phyloP scores from a whole-genome alignment of 2,113 vertebrate species.

The Cygnus buccinator region DNA sequence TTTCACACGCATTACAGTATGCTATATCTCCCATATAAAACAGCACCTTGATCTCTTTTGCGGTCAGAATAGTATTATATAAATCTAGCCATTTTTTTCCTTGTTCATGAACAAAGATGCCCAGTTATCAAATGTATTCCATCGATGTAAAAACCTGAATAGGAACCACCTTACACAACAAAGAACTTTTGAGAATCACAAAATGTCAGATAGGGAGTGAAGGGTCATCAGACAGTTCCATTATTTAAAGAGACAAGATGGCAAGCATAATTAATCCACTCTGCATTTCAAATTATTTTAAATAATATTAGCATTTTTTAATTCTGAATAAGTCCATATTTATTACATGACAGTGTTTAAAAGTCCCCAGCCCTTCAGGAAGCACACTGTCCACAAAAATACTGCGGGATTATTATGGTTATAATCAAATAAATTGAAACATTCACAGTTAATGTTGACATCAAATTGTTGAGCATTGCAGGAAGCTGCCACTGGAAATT shows the following conservation, averaged over 20 bases:
- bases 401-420: background rate
- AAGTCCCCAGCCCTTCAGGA: background rate
- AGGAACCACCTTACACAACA: background rate
- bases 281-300: background rate
- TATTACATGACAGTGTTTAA: background rate
- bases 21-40: background rate
- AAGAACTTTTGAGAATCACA: background rate
- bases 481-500: background rate
- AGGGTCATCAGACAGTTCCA: background rate
- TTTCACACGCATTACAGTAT: background rate
- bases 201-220: background rate
- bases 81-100: background rate
- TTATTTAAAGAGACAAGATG: background rate
- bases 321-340: background rate
- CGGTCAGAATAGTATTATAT: background rate
- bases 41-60: background rate
- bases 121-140: background rate
- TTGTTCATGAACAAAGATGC: background rate
- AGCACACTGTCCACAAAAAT: background rate
- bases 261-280: background rate
- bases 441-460: conserved; percentile 6
- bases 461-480: background rate
- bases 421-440: conserved; percentile 29
- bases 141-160: background rate
- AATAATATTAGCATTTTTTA: background rate